Evolutionary conservation across 2,888 invertebrate species (phyloP).

Genomic region (Heteromyza rotundicornis): DNA sequence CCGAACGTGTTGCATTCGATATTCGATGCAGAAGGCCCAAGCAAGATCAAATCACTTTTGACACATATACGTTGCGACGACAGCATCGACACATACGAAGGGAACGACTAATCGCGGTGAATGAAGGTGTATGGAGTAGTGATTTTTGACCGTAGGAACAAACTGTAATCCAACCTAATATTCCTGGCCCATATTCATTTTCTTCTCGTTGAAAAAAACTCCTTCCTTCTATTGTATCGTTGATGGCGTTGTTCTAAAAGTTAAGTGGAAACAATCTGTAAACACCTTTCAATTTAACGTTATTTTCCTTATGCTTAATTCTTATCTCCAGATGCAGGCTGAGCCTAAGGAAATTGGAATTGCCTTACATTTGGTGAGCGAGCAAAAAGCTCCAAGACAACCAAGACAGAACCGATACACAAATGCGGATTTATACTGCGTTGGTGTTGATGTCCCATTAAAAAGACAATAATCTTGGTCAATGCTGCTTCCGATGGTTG

Average conservation of each 20-base stretch:
- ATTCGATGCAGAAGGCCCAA: background rate
- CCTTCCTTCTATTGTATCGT: no score
- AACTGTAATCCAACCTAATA: no score
- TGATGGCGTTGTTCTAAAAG: no score
- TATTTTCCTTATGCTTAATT: background rate
- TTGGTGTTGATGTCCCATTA: slow-evolving; percentile 9
- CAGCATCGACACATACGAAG: background rate
- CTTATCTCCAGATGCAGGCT: background rate
- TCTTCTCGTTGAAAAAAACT: no score
- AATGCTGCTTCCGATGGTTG: slow-evolving; percentile 2
- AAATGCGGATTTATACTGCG: slow-evolving; percentile 10
- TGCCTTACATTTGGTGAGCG: background rate
- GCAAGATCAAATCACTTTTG: slow-evolving; percentile 45
- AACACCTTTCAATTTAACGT: background rate
- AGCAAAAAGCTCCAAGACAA: background rate
- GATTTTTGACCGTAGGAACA: no score
- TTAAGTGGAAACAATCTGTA: no score
- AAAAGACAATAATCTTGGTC: slow-evolving; percentile 11
- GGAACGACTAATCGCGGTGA: background rate
- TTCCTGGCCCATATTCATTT: no score
- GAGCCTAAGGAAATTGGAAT: background rate
- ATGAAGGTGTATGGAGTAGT: background rate
- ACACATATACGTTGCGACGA: slow-evolving; percentile 34
- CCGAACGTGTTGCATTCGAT: no score
- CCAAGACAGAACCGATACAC: background rate